A percentile compares a stretch with the other conserved stretches of the same genome.
phyloP scores from a whole-genome alignment of 2,888 invertebrate genomes.

The Branchellion lobata region DNA sequence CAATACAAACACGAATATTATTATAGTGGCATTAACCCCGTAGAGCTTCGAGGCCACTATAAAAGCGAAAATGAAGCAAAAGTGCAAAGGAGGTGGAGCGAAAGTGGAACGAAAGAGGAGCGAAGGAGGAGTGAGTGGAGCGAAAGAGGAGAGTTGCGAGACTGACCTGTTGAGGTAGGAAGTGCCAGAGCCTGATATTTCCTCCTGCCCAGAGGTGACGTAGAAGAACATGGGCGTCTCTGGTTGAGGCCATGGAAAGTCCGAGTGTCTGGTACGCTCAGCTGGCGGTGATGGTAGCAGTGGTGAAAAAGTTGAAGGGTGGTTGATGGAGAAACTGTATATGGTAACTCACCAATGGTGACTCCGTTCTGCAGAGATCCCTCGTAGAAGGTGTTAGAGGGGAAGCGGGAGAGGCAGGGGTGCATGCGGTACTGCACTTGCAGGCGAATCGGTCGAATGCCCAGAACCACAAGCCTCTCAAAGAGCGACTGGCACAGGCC shows the following conservation, averaged over 20 bases:
- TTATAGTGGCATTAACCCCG: no score
- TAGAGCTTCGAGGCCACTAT: no score
- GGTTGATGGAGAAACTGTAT: no score
- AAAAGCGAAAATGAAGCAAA: no score
- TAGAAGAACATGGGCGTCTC: constrained; percentile 99
- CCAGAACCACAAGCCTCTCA: constrained; percentile 92
- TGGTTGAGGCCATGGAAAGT: constrained; percentile 91
- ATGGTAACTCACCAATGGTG: constrained; percentile 70
- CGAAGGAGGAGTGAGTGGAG: no score
- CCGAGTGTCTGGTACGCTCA: constrained; percentile 81
- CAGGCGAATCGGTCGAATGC: constrained; percentile 91
- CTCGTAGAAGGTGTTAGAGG: constrained; percentile 98
- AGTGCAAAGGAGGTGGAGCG: no score
- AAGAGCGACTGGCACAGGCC: constrained; percentile 95
- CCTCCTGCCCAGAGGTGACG: constrained; percentile 91
- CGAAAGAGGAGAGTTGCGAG: no score
- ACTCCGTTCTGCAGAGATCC: constrained; percentile 98
- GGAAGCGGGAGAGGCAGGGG: constrained; percentile 92
- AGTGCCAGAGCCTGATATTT: constrained; percentile 96
- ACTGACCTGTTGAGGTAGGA: constrained; percentile 82
- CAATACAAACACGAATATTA: no score
- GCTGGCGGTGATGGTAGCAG: constrained; percentile 64
- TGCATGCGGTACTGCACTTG: constrained; percentile 98
- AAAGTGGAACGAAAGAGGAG: no score
- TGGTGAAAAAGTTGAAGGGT: no score